phyloP scores from a whole-genome alignment of 1,140 invertebrate species.

The Hycleus cichorii region DNA sequence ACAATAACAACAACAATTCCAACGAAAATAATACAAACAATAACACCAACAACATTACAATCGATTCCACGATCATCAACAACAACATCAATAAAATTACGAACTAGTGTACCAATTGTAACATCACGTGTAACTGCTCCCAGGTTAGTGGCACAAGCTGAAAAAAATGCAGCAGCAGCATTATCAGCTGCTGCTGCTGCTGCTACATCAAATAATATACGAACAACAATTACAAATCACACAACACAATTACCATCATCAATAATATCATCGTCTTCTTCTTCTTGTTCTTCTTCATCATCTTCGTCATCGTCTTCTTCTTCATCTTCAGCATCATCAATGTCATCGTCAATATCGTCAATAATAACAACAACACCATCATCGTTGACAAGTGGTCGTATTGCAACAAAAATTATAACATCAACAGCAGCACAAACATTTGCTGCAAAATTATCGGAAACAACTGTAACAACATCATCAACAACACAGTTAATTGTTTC shows the following conservation, averaged over 20 bases:
- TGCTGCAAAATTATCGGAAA: slow-evolving; percentile 53
- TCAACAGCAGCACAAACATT: slow-evolving; percentile 50
- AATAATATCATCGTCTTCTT: too few relatives aligned
- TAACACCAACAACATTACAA: slow-evolving; percentile 8
- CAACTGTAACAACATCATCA: not conserved
- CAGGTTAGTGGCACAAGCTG: slow-evolving; percentile 45
- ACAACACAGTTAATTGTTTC: too few relatives aligned
- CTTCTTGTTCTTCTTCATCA: too few relatives aligned
- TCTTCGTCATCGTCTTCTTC: not conserved
- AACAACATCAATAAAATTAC: slow-evolving; percentile 34
- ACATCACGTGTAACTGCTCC: slow-evolving; percentile 46
- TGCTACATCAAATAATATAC: slow-evolving; percentile 18
- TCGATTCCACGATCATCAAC: slow-evolving; percentile 17
- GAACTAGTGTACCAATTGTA: slow-evolving; percentile 40
- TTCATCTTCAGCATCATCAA: too few relatives aligned
- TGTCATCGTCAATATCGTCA: too few relatives aligned
- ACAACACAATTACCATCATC: too few relatives aligned
- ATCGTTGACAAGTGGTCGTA: slow-evolving; percentile 19
- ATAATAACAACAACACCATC: slow-evolving; percentile 9
- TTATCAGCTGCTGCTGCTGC: slow-evolving; percentile 12
- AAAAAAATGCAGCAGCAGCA: slow-evolving; percentile 33
- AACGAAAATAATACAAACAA: slow-evolving; percentile 17
- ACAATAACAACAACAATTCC: slow-evolving; percentile 23
- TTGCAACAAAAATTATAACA: slow-evolving; percentile 42
- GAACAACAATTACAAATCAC: slow-evolving; percentile 29